Evolutionary conservation across 2,888 invertebrate genomes (phyloP).

Genomic region (Zaprionus bogoriensis): DNA sequence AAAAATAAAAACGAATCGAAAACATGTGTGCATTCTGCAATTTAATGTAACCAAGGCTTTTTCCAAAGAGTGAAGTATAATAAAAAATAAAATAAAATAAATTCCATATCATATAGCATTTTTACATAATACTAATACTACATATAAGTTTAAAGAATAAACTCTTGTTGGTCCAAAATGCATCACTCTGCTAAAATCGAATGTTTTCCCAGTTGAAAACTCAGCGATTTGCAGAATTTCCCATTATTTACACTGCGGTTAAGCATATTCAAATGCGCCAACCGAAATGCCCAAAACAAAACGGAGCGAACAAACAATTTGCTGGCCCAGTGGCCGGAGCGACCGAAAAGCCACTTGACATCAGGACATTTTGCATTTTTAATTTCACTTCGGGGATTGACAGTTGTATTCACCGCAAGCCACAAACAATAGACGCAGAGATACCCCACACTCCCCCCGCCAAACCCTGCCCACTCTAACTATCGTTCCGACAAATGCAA

Average conservation of each 20-base stretch:
- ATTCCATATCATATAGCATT: no score
- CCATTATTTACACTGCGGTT: conserved; percentile 53
- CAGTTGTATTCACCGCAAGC: conserved; percentile 37
- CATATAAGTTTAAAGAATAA: not conserved
- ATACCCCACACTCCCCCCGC: not conserved
- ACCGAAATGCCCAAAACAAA: conserved; percentile 25
- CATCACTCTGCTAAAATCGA: not conserved
- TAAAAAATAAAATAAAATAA: no score
- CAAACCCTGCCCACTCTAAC: not conserved
- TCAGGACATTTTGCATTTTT: conserved; percentile 49
- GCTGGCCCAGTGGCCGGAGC: not conserved
- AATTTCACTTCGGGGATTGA: conserved; percentile 53
- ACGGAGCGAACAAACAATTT: not conserved
- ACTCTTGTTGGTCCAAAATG: not conserved
- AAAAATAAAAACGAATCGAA: no score
- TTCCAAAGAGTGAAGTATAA: no score
- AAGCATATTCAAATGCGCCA: conserved; percentile 10
- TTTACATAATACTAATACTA: no score
- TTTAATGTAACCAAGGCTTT: no score
- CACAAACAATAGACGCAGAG: conserved; percentile 49
- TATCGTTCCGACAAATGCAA: conserved; percentile 16
- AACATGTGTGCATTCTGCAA: no score
- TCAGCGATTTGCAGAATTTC: conserved; percentile 24
- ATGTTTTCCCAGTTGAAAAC: conserved; percentile 1
- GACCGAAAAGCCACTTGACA: conserved; percentile 35